Base-by-base conservation (phyloP, 1,140 invertebrate species). In the Liolophura sinensis region DNA sequence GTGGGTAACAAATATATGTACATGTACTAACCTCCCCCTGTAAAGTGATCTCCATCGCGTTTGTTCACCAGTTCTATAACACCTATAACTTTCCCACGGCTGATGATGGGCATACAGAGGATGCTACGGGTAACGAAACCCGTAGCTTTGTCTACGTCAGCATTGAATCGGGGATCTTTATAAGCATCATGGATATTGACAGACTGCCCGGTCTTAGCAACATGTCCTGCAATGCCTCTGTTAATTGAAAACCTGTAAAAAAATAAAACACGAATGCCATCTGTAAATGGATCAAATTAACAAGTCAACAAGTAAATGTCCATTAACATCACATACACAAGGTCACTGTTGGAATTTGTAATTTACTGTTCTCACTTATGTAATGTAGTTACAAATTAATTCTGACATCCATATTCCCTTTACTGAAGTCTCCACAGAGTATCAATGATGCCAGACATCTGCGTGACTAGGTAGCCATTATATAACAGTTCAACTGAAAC, bases 211-310 rank as follows among this genome's bases (percentile, higher is more conserved):
- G 94, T 96, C 20, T 92, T 93, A 24, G 95, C 94, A 14, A 96
- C 95, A 84, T 93, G 91, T 40, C 95, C 94, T 11, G 94, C 96
- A 73, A 96, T 95, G n/a, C 95, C 96, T 69, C 95, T 90, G 81
- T 96, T 95, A 71, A 96, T 95, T 15, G 94, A 93, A 85, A 98
- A 97, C 71, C 88, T 65, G 56, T 48, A 64, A 64, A 18, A 64
- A 18, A 20, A 27, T n/a, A 20, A 12, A 6, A 16, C n/a, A 48
- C n/a, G 52, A 60, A 22, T 22, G 31, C 31, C 9, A 9, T 40
- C 9, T 5, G 31, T 40, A 40, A 40, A n/a, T n/a, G n/a, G n/a
- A n/a, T n/a, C n/a, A n/a, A n/a, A n/a, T n/a, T n/a, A n/a, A n/a
- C n/a, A n/a, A n/a, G n/a, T n/a, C n/a, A n/a, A n/a, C n/a, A n/a